These are phyloP conservation scores for Halichondria panicea DNA, from an alignment of 37 sponge, comb jelly and placozoan species.

Conservation along the genomic window DNA sequence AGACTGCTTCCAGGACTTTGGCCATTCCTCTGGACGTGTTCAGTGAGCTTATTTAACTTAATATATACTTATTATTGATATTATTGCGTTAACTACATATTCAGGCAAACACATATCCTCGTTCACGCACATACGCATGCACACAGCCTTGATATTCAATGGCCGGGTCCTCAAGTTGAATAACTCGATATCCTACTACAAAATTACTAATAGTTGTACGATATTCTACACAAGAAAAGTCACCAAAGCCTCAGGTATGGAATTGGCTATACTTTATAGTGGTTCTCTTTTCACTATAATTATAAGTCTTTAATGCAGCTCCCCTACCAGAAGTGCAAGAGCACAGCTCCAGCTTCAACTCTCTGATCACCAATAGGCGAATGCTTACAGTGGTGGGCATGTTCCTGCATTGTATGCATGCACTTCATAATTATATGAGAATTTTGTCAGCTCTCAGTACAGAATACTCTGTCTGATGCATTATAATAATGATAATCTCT, in stretches of 20 bases:
- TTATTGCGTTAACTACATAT: not conserved
- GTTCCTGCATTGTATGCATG: not conserved
- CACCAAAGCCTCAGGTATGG: too few relatives aligned
- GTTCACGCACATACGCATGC: too few relatives aligned
- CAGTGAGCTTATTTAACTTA: not conserved
- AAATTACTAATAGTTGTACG: slow-evolving; percentile 29
- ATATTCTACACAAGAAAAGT: slow-evolving; percentile 7
- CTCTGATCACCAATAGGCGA: slow-evolving; percentile 18
- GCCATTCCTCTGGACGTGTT: slow-evolving; percentile 6
- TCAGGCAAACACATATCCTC: not conserved
- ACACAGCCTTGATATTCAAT: slow-evolving; percentile 46
- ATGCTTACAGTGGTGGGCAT: slow-evolving; percentile 11
- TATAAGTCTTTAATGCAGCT: too few relatives aligned
- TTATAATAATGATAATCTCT: not conserved
- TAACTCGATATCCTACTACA: slow-evolving; percentile 35
- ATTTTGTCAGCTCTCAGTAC: too few relatives aligned
- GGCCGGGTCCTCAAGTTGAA: slow-evolving; percentile 50
- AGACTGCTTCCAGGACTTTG: not conserved
- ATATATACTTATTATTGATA: not conserved
- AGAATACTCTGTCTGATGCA: not conserved
- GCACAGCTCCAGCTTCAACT: not conserved
- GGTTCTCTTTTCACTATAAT: too few relatives aligned
- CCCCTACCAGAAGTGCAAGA: not conserved
- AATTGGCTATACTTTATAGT: too few relatives aligned
- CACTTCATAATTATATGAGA: too few relatives aligned